Evolutionary conservation across 1,140 invertebrate genomes (phyloP).

Genomic region (Drosophila bocqueti): DNA sequence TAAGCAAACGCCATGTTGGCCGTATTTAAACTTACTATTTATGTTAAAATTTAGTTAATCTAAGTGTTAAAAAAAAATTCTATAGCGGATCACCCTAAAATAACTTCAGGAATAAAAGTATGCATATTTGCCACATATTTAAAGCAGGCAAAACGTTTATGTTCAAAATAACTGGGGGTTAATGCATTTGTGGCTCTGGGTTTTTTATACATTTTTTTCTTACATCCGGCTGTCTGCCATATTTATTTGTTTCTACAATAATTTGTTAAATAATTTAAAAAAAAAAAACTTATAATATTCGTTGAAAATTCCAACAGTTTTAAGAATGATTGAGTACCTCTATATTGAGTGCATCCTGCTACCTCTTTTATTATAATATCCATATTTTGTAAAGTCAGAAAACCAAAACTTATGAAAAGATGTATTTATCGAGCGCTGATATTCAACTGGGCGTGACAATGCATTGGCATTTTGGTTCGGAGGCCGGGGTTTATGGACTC

Average conservation of each 20-base stretch:
- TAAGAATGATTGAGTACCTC: background rate
- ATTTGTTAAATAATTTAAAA: too few species aligned
- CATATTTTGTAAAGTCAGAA: slow-evolving; percentile 2
- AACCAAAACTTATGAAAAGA: slow-evolving; percentile 14
- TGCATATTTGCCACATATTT: background rate
- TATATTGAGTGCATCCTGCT: too few species aligned
- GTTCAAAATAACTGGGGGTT: background rate
- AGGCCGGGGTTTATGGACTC: slow-evolving; percentile 66
- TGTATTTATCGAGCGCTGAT: slow-evolving; percentile 44
- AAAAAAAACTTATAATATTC: background rate
- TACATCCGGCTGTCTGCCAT: background rate
- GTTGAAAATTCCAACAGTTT: background rate
- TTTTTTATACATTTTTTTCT: background rate
- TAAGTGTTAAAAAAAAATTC: too few species aligned
- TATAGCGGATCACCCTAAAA: background rate
- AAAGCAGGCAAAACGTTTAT: background rate
- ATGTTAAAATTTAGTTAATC: background rate
- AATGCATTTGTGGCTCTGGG: background rate
- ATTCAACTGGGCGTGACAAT: slow-evolving; percentile 74
- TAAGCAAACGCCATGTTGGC: background rate
- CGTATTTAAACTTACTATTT: background rate
- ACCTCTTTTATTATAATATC: too few species aligned
- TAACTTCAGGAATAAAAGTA: background rate
- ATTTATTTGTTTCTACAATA: background rate
- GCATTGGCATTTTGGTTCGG: slow-evolving; percentile 65